Evolutionary conservation across 1,140 invertebrate species (phyloP).

Genomic region (Pygmarrhopalites habei): DNA sequence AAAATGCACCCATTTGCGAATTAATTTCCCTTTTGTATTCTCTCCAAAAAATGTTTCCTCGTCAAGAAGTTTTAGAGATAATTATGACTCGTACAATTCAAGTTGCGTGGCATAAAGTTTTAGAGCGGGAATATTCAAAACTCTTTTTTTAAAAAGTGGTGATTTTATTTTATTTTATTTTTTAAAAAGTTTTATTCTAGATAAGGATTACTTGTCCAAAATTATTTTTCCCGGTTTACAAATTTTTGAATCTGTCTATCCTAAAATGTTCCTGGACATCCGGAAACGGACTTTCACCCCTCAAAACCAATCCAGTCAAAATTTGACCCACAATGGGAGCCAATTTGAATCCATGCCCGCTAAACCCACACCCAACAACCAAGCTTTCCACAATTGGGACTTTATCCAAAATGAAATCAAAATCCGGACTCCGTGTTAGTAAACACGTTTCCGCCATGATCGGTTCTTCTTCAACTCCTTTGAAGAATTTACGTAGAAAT

Average conservation of each 20-base stretch:
- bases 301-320: constrained; percentile 12
- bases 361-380: constrained; percentile 28
- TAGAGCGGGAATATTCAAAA: no score
- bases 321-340: constrained; percentile 27
- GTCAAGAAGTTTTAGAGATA: no score
- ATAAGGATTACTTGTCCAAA: no score
- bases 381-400: constrained; percentile 8
- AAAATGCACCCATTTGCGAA: no score
- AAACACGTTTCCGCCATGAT: constrained; percentile 28
- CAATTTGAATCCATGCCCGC: constrained; percentile 34
- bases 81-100: no score
- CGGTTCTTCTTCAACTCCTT: constrained; percentile 14
- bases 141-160: no score
- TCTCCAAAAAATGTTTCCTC: no score
- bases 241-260: background rate
- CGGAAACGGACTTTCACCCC: background rate
- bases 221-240: no score
- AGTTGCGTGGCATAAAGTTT: no score
- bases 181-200: no score
- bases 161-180: no score
- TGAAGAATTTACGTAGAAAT: constrained; percentile 8
- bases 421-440: constrained; percentile 24
- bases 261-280: background rate
- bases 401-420: constrained; percentile 29
- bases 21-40: no score